Base-by-base conservation (phyloP, 2,113 vertebrate genomes). In the Dolichallabes microphthalmus region DNA sequence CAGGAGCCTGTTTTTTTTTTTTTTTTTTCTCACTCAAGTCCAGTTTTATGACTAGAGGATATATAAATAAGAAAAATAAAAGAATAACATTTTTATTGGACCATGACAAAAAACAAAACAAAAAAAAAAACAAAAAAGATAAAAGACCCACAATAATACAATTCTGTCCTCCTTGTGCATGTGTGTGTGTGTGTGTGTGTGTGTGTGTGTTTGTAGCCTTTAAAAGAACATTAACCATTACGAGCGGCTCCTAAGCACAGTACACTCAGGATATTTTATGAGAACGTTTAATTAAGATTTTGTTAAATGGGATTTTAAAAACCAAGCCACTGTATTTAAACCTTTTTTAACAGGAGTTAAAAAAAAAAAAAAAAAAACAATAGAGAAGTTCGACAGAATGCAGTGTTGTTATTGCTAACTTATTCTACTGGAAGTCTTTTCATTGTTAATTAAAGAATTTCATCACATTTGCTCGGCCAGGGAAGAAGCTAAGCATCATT, bases 201-300 rank as follows among this genome's bases (percentile, higher is more conserved):
- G 60, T 68, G 66, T 68, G 66, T 68, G 66, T 68, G 66, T 68
- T 30, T 68, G 66, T 39, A 39, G 64, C 64, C 32, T 69, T 35
- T 35, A 17, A 39, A 69, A 69, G n/a, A 20, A 20, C 68, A 71
- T 71, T 71, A 71, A 1, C 17, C 0, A 71, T 39, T 35, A 71
- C 32, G 17, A 19, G 15, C 9, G 17, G 11, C 68, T 35, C 32
- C 14, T 68, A 32, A 68, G 32, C 27, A 8, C 64, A 68, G 64
- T 39, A 11, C 27, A 39, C 68, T 19, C 32, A 1, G 32, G 30
- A 71, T 35, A 22, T 39, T 39, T 71, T 39, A 39, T 39, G 32
- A 39, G 19, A 19, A 19, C 30, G 8, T 69, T 39, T 39, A 69
- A 71, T 35, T 71, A 35, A 20, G 32, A 6, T 20, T 71, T 71